These are phyloP conservation scores for Melanophora roralis DNA, from an alignment of 2,888 invertebrate species.

Conservation along the genomic window DNA sequence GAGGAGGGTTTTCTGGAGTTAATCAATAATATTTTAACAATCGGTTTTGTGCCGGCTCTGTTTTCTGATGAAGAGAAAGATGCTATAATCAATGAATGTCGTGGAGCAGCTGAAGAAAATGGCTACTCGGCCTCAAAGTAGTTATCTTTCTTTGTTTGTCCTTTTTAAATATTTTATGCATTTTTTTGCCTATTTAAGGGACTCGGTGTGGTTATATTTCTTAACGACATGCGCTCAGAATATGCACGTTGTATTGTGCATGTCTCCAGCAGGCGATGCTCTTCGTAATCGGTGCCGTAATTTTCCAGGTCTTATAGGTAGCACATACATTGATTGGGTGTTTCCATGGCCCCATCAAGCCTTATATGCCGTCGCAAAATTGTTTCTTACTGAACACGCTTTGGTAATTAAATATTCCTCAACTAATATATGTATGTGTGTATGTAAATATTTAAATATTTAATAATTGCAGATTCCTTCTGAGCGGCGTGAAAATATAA, in stretches of 20 bases:
- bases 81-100: conserved; percentile 83
- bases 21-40: conserved; percentile 94
- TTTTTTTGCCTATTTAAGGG: conserved; percentile 80
- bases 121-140: conserved; percentile 86
- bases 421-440: no score
- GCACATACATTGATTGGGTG: conserved; percentile 95
- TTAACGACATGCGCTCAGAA: conserved; percentile 87
- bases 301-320: conserved; percentile 94
- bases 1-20: conserved; percentile 92
- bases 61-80: conserved; percentile 95
- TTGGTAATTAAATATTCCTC: conserved; percentile 75
- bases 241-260: conserved; percentile 91
- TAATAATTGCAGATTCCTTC: conserved; percentile 83
- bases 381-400: conserved; percentile 86
- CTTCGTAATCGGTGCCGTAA: conserved; percentile 90
- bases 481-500: conserved; percentile 82
- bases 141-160: not conserved
- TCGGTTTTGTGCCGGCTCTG: conserved; percentile 90
- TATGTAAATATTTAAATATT: no score
- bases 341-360: conserved; percentile 96
- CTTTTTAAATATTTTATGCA: no score
- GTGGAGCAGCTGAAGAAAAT: conserved; percentile 83
- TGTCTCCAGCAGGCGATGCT: conserved; percentile 92
- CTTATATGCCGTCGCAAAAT: conserved; percentile 89
- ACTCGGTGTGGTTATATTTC: conserved; percentile 92